Base-by-base conservation (phyloP, 1,140 invertebrate species). In the Onthophagus taurus region DNA sequence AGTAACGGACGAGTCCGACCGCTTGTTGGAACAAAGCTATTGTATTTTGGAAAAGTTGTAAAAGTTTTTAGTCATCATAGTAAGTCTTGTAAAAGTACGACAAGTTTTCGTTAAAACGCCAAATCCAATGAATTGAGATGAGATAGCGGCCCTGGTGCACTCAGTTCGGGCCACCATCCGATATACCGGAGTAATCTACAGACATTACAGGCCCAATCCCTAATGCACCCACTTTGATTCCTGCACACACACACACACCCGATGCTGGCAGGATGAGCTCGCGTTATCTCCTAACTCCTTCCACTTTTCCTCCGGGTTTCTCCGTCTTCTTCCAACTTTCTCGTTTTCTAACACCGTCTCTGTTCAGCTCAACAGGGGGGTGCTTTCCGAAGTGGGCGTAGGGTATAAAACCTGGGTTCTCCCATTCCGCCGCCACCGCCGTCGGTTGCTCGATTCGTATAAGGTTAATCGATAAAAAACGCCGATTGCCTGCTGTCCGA, bases 181-280 rank as follows among this genome's bases (percentile, higher is more conserved):
- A 45, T 45, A 52, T 49, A 42, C 38, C 46, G 48, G 51, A 30
- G 48, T 52, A 52, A 52, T 52, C 51, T 52, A 42, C 24, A 42
- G 45, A 52, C 50, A 52, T 52, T 48, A 52, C 42, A 41, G 46
- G 24, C 30, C 34, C 37, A 43, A 49, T 48, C 46, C 47, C 39
- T 53, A 53, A 53, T 53, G 48, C 48, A 37, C 48, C 51, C 38
- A 53, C 51, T 53, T 53, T 53, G 51, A 52, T 52, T 52, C 45
- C 48, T 35, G 50, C 51, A 47, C 48, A 52, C 42, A 37, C 35
- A 21, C 11, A 21, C 18, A 21, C 35, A 19, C 19, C 19, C 13
- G n/a, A 16, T 34, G 9, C 31, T 16, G 13, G 24, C 19, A n/a
- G 24, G 43, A 45, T 45, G 43, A 45, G 43, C 21, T 21, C 43